phyloP scores from a whole-genome alignment of 2,797 vertebrate genomes.

The Hyperoplus lanceolatus region DNA sequence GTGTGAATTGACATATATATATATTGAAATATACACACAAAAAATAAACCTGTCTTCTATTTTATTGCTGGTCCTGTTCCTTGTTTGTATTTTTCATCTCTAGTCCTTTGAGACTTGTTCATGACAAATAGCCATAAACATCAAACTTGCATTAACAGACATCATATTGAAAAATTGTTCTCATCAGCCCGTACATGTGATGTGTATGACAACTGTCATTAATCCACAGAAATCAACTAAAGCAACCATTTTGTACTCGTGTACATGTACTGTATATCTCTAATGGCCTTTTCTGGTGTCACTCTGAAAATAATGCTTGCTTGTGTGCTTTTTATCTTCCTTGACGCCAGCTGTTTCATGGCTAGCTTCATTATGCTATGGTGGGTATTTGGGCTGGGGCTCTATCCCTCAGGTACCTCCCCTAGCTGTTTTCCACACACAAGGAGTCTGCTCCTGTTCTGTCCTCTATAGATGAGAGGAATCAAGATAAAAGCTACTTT shows the following conservation, averaged over 20 bases:
- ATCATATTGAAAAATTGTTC: background rate
- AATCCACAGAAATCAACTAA: background rate
- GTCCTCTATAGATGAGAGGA: constrained; percentile 9
- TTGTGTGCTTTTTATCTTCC: background rate
- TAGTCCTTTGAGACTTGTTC: background rate
- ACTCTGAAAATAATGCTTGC: background rate
- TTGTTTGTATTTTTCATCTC: background rate
- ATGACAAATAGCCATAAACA: background rate
- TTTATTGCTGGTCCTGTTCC: background rate
- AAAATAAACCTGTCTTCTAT: background rate
- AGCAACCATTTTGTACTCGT: background rate
- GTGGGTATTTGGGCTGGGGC: constrained; percentile 11
- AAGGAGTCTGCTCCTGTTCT: background rate
- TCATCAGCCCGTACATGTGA: background rate
- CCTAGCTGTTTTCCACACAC: constrained; percentile 15
- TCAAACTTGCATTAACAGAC: background rate
- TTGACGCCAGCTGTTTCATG: background rate
- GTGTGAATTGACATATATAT: background rate
- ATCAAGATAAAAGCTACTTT: constrained; percentile 22
- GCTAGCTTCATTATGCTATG: background rate
- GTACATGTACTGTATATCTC: background rate
- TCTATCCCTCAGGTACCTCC: constrained; percentile 20
- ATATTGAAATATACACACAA: background rate
- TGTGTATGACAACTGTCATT: background rate
- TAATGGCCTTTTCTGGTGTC: background rate